A percentile compares a stretch with the other conserved stretches of the same genome.
Conservation (phyloP, 1,140 invertebrate species). For the Philopotamus ludificatus region DNA sequence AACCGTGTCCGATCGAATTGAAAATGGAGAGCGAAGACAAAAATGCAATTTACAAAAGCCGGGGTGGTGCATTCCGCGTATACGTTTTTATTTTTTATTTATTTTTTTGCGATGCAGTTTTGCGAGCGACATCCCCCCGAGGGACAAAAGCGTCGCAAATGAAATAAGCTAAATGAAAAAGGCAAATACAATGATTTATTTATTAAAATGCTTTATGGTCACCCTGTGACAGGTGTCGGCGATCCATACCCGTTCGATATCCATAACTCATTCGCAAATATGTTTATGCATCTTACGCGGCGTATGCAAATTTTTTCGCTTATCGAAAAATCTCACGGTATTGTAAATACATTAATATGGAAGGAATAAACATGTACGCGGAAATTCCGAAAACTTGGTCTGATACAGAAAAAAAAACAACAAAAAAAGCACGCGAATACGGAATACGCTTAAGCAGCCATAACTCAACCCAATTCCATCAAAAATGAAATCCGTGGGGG, state of each 20-base stretch:
- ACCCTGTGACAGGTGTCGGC: no score
- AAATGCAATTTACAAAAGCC: conserved; percentile 41
- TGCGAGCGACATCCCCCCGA: conserved; percentile 16
- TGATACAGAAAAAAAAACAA: background rate
- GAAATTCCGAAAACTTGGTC: conserved; percentile 7
- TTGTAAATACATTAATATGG: background rate
- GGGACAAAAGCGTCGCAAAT: conserved; percentile 21
- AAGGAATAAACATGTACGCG: background rate
- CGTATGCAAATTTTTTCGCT: background rate
- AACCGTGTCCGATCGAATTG: conserved; percentile 33
- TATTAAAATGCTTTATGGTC: no score
- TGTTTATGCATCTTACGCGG: background rate
- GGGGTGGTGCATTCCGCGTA: conserved; percentile 33
- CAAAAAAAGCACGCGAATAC: conserved; percentile 15
- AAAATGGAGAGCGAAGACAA: conserved; percentile 36
- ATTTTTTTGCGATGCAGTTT: no score
- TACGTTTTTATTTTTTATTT: no score
- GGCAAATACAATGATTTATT: background rate
- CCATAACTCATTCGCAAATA: background rate
- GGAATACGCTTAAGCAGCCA: conserved; percentile 22
- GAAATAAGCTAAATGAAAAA: conserved; percentile 18
- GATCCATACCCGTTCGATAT: background rate
- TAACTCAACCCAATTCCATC: conserved; percentile 32
- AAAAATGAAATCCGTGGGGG: conserved; percentile 28
- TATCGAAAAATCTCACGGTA: background rate